Percentiles rank a stretch among this genome's conserved stretches.
These are phyloP conservation scores for Triplophysa dalaica DNA, from an alignment of 2,113 vertebrate genomes.

Conservation along the genomic window DNA sequence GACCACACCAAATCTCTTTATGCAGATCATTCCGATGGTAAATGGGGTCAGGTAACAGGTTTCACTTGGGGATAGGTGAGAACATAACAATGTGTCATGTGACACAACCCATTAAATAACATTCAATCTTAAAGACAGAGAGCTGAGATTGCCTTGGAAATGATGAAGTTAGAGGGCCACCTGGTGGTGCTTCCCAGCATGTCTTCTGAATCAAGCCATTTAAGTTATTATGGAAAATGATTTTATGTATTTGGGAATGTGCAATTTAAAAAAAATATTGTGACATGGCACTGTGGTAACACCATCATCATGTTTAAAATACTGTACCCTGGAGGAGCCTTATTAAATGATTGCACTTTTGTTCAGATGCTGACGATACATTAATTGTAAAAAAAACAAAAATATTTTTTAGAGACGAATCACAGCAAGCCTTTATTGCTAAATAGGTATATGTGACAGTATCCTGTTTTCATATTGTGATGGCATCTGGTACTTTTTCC, in stretches of 20 bases:
- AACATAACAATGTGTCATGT: conserved; percentile 47
- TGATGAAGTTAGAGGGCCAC: conserved; percentile 34
- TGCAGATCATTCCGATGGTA: conserved; percentile 49
- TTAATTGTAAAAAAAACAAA: too few species aligned
- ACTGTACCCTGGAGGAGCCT: not conserved
- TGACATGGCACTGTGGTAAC: not conserved
- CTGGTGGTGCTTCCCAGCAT: conserved; percentile 26
- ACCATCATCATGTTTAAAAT: not conserved
- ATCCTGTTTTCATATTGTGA: too few species aligned
- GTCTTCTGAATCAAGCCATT: not conserved
- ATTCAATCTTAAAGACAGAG: conserved; percentile 22
- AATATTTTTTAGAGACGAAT: too few species aligned
- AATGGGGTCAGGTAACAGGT: conserved; percentile 44
- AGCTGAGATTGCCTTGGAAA: not conserved
- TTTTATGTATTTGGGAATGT: too few species aligned
- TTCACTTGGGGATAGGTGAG: conserved; percentile 49
- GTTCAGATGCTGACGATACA: too few species aligned
- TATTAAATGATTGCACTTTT: too few species aligned
- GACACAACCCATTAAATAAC: conserved; percentile 38
- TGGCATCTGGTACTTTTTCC: too few species aligned
- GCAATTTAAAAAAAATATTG: too few species aligned
- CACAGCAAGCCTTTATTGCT: too few species aligned
- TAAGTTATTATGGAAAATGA: too few species aligned
- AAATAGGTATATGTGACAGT: too few species aligned
- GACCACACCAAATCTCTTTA: conserved; percentile 11